These are phyloP conservation scores for Brachycybe producta DNA, from an alignment of 2,888 invertebrate species.

Conservation along the genomic window DNA sequence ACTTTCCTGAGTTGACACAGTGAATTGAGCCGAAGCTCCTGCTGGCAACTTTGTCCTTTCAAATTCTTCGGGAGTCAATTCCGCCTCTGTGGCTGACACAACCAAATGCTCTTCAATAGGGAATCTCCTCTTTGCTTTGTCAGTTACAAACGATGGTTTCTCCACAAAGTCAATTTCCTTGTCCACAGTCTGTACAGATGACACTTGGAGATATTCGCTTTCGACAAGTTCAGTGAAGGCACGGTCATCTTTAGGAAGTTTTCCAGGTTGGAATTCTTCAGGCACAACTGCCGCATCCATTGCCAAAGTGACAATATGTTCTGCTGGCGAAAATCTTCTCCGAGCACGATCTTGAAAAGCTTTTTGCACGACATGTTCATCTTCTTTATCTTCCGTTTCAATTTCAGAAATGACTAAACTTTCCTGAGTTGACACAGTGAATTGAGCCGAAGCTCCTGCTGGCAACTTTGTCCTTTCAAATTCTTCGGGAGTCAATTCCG, in stretches of 20 bases:
- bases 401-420: constrained; percentile 11
- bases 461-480: constrained; percentile 2
- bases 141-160: constrained; percentile 16
- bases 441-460: constrained; percentile 1
- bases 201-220: constrained; percentile 19
- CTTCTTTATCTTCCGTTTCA: constrained; percentile 8
- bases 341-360: not conserved
- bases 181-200: constrained; percentile 4
- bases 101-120: constrained; percentile 22
- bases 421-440: constrained; percentile 9
- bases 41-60: constrained; percentile 14
- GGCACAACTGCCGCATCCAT: constrained; percentile 4
- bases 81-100: constrained; percentile 31
- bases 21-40: not conserved
- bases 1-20: constrained; percentile 14
- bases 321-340: constrained; percentile 9
- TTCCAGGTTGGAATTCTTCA: constrained; percentile 11
- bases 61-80: constrained; percentile 8
- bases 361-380: constrained; percentile 2
- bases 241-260: constrained; percentile 3
- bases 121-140: constrained; percentile 22
- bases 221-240: constrained; percentile 8
- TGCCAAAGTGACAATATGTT: constrained; percentile 12
- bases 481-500: not conserved
- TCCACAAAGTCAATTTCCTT: constrained; percentile 8